Base-by-base conservation (phyloP, 2,113 vertebrate species). In the Thryonomys swinderianus region DNA sequence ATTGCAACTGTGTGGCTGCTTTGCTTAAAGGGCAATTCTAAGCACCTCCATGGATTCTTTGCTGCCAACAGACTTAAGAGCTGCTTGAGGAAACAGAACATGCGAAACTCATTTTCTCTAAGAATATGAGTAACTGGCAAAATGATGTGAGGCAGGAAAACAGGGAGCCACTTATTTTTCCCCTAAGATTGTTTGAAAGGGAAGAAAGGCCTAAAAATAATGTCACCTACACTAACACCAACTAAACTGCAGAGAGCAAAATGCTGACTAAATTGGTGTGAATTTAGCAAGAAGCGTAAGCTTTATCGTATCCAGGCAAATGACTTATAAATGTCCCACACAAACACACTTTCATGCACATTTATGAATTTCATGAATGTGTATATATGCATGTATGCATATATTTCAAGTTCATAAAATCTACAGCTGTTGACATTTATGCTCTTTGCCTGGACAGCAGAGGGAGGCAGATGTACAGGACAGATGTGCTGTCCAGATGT, bases 151-250 rank as follows among this genome's bases (percentile, higher is more conserved):
- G 53, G 32, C 55, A 94, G 91, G 27, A 27, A 73, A 79, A 96
- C 2, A 94, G 20, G 62, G 67, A 88, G 20, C 73, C 6, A 79
- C 48, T 86, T 45, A 42, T 82, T 71, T 55, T 61, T 42, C 14
- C 37, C 8, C 32, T 53, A 88, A 34, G 18, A 84, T 57, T 74
- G 17, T 51, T 93, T 92, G 82, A 90, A 87, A 80, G 62, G 17
- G 10, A 17, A 45, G 1, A 71, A 87, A 23, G 25, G 5, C 9
- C 67, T 90, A 48, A 95, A 79, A 91, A 71, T 61, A 78, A 76
- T 86, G 85, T 57, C 74, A 80, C 74, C 66, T 61, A 45, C n/a
- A 48, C 83, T 85, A 84, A 86, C 93, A 91, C 93, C 88, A 88
- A 84, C 55, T 87, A 78, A 80, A 85, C 59, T 93, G 53, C 53